Base-by-base conservation (phyloP, 35 echinoderm and acorn worm species). In the Lytechinus pictus region DNA sequence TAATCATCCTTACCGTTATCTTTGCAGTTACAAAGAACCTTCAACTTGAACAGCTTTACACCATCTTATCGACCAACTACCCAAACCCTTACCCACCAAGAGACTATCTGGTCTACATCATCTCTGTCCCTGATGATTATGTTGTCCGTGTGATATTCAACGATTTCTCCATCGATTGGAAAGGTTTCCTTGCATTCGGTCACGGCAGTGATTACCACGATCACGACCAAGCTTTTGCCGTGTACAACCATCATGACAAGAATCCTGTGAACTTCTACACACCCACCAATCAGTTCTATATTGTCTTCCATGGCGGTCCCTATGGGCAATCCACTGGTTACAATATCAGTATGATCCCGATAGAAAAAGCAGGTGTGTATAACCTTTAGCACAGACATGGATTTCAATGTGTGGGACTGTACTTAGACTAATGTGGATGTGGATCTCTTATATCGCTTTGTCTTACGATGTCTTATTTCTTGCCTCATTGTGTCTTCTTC, bases 231-330 rank as follows among this genome's bases (percentile, higher is more conserved):
- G 54, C 52, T 13, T 55, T 93, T 10, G 52, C 92, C 4, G 92
- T 93, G 10, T 93, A 55, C 92, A 57, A 93, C 53, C 92, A 93
- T 54, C 92, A 93, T 27, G 92, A 93, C 54, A 24, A 44, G 33
- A 44, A 55, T 16, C 92, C 92, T 3, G 21, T 10, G 4, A 10
- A 27, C 9, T 54, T 93, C 8, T 93, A 93, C 92, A 93, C 92
- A 24, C 92, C 52, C 4, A 55, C 92, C 52, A 55, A 93, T 57
- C 27, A 10, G 9, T 55, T 93, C 55, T 93, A 55, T 27, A 93
- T 93, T 24, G 14, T 53, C n/a, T 93, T 93, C 55, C 55, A 93
- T 27, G 92, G 92, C 4, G 92, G 92, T 9, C 54, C 92, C 28
- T 93, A 93, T 24, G 92, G 92, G 5, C 52, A 54, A 27, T 93